Percentiles rank a stretch among this genome's conserved stretches.
These are phyloP conservation scores for Antechinus stuartii DNA, from an alignment of 2,113 vertebrate genomes.

Conservation along the genomic window DNA sequence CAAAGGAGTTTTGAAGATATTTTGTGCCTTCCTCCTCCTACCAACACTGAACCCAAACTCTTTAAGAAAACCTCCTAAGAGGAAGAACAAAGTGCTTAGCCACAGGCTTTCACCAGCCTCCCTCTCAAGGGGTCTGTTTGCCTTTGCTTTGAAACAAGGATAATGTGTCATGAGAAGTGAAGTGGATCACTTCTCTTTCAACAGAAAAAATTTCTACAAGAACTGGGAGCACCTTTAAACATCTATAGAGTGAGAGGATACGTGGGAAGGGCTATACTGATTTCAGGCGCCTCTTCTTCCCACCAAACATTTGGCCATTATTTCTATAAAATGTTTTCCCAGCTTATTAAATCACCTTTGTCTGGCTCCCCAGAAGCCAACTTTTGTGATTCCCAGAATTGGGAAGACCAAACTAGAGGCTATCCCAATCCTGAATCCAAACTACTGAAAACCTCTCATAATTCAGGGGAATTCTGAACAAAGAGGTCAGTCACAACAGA, in stretches of 20 bases:
- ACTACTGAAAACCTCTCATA: conserved; percentile 51
- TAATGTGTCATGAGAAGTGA: conserved; percentile 15
- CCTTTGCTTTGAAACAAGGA: conserved; percentile 11
- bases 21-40: background rate
- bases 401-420: conserved; percentile 7
- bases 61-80: background rate
- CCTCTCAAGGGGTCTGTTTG: background rate
- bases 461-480: conserved; percentile 53
- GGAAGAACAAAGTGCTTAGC: conserved; percentile 66
- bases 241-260: background rate
- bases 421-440: conserved; percentile 35
- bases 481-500: background rate
- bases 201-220: conserved; percentile 13
- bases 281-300: conserved; percentile 37
- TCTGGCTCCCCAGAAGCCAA: background rate
- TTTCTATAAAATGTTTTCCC: conserved; percentile 3
- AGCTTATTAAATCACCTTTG: conserved; percentile 32
- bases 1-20: conserved; percentile 57
- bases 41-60: conserved; percentile 46
- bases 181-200: conserved; percentile 36
- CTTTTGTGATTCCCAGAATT: conserved; percentile 4
- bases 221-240: background rate
- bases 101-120: conserved; percentile 59
- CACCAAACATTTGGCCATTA: conserved; percentile 42
- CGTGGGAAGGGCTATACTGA: conserved; percentile 44